Conservation (phyloP, 2,797 vertebrate species). For the Chelmon rostratus region DNA sequence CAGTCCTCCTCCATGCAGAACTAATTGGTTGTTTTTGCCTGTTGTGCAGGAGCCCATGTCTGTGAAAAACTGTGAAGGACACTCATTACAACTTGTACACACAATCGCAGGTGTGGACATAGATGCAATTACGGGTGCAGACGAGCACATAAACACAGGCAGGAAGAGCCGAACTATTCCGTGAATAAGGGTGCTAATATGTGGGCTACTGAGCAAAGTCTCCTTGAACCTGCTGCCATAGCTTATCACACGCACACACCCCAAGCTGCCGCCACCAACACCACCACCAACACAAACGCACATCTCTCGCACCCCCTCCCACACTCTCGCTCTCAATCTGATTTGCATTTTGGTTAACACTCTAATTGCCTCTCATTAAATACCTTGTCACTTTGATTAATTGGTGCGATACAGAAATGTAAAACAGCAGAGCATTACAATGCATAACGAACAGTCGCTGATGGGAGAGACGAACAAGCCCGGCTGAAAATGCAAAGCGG, state of each 20-base stretch:
- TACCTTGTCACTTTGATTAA: constrained; percentile 88
- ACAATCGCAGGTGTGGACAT: constrained; percentile 13
- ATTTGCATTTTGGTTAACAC: constrained; percentile 85
- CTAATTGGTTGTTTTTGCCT: constrained; percentile 80
- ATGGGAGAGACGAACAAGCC: constrained; percentile 51
- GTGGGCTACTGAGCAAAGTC: constrained; percentile 50
- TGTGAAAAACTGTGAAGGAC: constrained; percentile 71
- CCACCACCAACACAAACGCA: constrained; percentile 33
- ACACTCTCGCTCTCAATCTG: constrained; percentile 55
- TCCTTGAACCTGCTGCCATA: constrained; percentile 71
- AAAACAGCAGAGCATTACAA: constrained; percentile 77
- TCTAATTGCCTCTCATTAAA: constrained; percentile 88
- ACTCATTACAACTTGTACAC: constrained; percentile 64
- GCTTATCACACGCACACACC: constrained; percentile 43
- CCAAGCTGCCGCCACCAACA: neutral
- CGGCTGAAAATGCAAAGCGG: constrained; percentile 46
- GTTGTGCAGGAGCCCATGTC: constrained; percentile 50
- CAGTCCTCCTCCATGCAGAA: constrained; percentile 60
- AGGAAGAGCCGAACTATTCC: constrained; percentile 37
- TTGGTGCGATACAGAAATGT: constrained; percentile 81
- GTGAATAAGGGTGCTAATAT: constrained; percentile 38
- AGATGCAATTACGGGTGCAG: constrained; percentile 50
- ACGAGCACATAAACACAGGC: constrained; percentile 45
- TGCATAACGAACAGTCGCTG: constrained; percentile 63
- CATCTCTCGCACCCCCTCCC: constrained; percentile 23